Percentiles rank a stretch among this genome's conserved stretches.
These are phyloP conservation scores for Cinclus cinclus DNA, from an alignment of 2,113 vertebrate species.

Conservation along the genomic window DNA sequence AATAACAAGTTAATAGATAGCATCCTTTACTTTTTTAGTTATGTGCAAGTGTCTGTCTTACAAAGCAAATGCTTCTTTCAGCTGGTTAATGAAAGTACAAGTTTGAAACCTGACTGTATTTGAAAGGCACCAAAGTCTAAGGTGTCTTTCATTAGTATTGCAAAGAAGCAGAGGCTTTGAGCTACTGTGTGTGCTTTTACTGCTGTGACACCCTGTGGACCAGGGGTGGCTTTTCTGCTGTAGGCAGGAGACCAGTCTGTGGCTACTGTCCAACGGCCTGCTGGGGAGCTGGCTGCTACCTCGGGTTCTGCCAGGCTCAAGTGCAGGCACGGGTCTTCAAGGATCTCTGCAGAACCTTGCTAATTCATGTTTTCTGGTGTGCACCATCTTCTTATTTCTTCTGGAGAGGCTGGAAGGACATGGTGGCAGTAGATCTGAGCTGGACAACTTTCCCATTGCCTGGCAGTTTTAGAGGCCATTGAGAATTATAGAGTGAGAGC, in stretches of 20 bases:
- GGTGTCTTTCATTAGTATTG: not conserved
- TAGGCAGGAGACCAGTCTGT: not conserved
- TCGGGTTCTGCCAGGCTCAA: not conserved
- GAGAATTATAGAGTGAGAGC: not conserved
- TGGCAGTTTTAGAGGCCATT: not conserved
- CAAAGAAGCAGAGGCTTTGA: not conserved
- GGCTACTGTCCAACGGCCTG: not conserved
- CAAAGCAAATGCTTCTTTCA: not conserved
- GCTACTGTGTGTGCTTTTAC: not conserved
- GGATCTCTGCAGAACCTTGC: not conserved
- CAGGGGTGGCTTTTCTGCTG: not conserved
- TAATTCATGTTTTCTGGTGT: not conserved
- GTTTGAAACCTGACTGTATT: not conserved
- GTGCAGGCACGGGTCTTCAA: not conserved
- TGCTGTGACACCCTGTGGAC: not conserved
- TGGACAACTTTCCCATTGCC: not conserved
- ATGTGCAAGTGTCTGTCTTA: not conserved
- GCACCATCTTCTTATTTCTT: not conserved
- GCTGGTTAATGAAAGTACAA: not conserved
- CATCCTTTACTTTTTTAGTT: not conserved
- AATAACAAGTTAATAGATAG: not conserved
- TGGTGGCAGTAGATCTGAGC: not conserved
- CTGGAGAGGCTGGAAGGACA: not conserved
- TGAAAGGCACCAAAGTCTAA: not conserved
- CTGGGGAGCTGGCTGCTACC: not conserved